Evolutionary conservation across 2,888 invertebrate genomes (phyloP).

Genomic region (Andricus quercusramuli): DNA sequence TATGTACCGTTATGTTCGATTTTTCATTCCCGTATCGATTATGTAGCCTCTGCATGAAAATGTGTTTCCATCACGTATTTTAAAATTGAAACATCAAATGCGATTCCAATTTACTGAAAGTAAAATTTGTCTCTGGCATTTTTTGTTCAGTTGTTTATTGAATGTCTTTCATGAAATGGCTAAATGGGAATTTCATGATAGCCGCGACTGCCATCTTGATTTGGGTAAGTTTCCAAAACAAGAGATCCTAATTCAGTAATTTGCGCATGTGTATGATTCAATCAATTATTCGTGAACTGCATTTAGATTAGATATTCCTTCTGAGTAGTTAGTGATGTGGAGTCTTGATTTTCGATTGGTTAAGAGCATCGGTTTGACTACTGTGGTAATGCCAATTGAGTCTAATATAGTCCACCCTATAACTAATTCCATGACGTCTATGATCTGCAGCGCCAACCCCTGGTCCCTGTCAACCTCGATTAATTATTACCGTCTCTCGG

Average conservation of each 20-base stretch:
- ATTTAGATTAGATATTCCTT: neutral
- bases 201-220: no score
- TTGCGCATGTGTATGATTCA: no score
- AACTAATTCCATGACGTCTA: constrained; percentile 11
- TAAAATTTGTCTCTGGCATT: neutral
- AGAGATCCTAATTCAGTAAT: no score
- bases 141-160: neutral
- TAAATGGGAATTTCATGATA: neutral
- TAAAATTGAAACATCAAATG: neutral
- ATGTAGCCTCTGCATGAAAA: neutral
- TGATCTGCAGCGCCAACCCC: constrained; percentile 9
- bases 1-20: neutral
- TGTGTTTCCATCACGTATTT: neutral
- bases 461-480: neutral
- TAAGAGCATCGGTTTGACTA: neutral
- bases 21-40: constrained; percentile 8
- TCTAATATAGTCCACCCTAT: neutral
- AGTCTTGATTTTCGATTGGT: neutral
- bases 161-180: neutral
- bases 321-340: neutral
- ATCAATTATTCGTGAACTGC: neutral
- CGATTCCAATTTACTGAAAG: neutral
- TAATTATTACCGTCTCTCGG: constrained; percentile 22
- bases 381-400: constrained; percentile 11
- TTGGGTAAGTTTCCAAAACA: no score